phyloP scores from a whole-genome alignment of 2,797 vertebrate species.

The Eospalax fontanierii region DNA sequence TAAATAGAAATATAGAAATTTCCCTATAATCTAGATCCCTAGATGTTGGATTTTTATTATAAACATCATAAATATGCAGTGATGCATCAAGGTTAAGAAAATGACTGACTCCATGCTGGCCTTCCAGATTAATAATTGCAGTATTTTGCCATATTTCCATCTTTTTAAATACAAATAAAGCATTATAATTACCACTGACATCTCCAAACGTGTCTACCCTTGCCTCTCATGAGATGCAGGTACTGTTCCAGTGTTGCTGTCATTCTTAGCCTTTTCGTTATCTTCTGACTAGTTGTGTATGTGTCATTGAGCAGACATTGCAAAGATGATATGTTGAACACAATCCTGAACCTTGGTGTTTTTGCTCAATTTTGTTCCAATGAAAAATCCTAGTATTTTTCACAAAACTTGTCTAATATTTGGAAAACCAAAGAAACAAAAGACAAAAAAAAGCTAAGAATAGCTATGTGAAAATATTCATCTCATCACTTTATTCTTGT shows the following conservation, averaged over 20 bases:
- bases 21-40: background rate
- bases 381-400: too few species aligned
- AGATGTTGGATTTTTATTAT: slow-evolving; percentile 14
- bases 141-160: background rate
- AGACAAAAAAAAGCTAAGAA: too few species aligned
- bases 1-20: background rate
- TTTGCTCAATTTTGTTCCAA: background rate
- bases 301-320: background rate
- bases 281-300: background rate
- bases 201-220: background rate
- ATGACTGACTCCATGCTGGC: background rate
- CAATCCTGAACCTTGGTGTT: background rate
- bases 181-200: background rate
- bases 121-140: background rate
- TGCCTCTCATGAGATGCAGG: background rate
- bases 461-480: too few species aligned
- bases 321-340: accelerated
- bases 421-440: too few species aligned
- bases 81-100: background rate
- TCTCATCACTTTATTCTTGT: too few species aligned
- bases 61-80: background rate
- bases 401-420: too few species aligned
- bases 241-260: background rate
- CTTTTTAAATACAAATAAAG: background rate
- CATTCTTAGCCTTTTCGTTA: background rate